These are phyloP conservation scores for Leucophenga varia DNA, from an alignment of 1,140 invertebrate genomes.

Conservation along the genomic window DNA sequence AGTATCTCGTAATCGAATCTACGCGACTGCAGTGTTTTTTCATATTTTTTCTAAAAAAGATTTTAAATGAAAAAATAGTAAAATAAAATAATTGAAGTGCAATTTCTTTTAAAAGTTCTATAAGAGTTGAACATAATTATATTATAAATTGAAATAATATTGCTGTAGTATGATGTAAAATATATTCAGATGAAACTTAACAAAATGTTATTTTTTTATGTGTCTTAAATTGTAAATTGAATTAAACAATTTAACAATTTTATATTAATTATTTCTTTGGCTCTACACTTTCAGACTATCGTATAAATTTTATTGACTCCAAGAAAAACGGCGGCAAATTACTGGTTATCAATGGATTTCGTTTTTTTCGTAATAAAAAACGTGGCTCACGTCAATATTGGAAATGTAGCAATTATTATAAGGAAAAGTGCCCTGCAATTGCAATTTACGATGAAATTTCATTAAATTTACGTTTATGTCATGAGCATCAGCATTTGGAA, in stretches of 20 bases:
- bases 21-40: too few relatives aligned
- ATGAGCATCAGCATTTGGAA: conserved; percentile 47
- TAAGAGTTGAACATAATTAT: too few relatives aligned
- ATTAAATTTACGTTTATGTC: conserved; percentile 42
- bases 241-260: conserved; percentile 1
- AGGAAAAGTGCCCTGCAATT: conserved; percentile 52
- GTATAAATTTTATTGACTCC: conserved; percentile 51
- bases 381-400: conserved; percentile 51
- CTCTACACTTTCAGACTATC: conserved; percentile 34
- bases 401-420: conserved; percentile 56
- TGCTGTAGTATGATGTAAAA: too few relatives aligned
- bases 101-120: neutral
- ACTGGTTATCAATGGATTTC: conserved; percentile 54
- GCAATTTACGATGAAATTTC: conserved; percentile 51
- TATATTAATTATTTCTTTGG: conserved; percentile 12
- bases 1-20: too few relatives aligned
- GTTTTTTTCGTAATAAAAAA: conserved; percentile 54
- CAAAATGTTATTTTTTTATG: conserved; percentile 20
- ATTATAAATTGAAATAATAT: too few relatives aligned
- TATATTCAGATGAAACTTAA: neutral
- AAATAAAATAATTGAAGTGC: neutral
- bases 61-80: conserved; percentile 6
- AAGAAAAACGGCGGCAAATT: conserved; percentile 55
- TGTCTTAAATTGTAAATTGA: conserved; percentile 2
- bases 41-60: too few relatives aligned